phyloP scores from a whole-genome alignment of 2,797 vertebrate genomes.

The Clarias laeviceps region DNA sequence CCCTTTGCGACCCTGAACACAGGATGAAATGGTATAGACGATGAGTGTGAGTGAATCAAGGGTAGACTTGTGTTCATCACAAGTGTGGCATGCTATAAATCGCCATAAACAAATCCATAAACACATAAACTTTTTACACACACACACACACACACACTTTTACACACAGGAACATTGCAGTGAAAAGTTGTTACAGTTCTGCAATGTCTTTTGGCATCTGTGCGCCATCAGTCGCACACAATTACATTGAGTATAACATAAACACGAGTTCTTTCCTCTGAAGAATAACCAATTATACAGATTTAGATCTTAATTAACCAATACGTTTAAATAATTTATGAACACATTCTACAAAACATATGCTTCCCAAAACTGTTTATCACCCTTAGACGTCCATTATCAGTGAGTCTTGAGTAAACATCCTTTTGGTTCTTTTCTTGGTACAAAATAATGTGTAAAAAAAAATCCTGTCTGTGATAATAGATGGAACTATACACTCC shows the following conservation, averaged over 20 bases:
- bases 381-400: background rate
- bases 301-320: constrained; percentile 10
- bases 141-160: too few relatives aligned
- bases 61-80: background rate
- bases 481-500: background rate
- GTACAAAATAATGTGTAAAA: background rate
- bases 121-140: background rate
- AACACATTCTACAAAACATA: background rate
- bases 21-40: too few relatives aligned
- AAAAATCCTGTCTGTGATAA: constrained; percentile 7
- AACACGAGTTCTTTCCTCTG: constrained; percentile 5
- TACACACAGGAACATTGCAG: background rate
- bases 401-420: background rate
- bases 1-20: too few relatives aligned
- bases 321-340: background rate
- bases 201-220: background rate
- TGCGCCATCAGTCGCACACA: constrained; percentile 1
- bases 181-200: background rate
- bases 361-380: constrained; percentile 8
- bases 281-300: background rate
- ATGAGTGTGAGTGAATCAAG: background rate
- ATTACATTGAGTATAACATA: background rate
- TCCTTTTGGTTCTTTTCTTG: background rate
- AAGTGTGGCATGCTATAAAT: background rate
- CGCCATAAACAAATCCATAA: background rate